phyloP scores from a whole-genome alignment of 2,888 invertebrate species.

The Punctoribates punctum region DNA sequence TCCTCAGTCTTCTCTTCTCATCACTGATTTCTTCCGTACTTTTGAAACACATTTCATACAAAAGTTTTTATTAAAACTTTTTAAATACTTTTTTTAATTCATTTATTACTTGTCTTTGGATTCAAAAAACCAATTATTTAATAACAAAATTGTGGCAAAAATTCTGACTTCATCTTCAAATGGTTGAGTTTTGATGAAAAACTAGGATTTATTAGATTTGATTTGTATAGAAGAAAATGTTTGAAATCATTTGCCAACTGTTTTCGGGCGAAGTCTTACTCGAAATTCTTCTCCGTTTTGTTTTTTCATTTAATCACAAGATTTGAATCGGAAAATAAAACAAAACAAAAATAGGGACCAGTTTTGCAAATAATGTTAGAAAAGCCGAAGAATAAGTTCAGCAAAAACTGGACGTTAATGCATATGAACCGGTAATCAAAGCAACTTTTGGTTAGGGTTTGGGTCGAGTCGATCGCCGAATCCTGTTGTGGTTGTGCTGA shows the following conservation, averaged over 20 bases:
- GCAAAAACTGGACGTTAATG: conserved; percentile 10
- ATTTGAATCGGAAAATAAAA: neutral
- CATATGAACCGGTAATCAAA: conserved; percentile 24
- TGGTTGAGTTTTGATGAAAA: too few species aligned
- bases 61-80: neutral
- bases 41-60: neutral
- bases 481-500: conserved; percentile 16
- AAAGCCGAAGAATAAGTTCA: conserved; percentile 23
- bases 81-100: neutral
- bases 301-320: neutral
- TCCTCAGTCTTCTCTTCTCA: neutral
- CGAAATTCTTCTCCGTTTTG: neutral
- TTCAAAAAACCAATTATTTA: too few species aligned
- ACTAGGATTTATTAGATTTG: too few species aligned
- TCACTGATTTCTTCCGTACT: neutral
- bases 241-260: neutral
- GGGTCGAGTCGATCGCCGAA: conserved; percentile 24
- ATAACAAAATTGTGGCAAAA: too few species aligned
- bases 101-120: neutral
- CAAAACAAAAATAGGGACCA: conserved; percentile 10
- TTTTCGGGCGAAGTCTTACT: neutral
- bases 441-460: neutral
- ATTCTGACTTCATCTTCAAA: too few species aligned
- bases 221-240: too few species aligned
- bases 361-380: conserved; percentile 15